Evolutionary conservation across 2,888 invertebrate species (phyloP).

Genomic region (Heteropelma amictum): DNA sequence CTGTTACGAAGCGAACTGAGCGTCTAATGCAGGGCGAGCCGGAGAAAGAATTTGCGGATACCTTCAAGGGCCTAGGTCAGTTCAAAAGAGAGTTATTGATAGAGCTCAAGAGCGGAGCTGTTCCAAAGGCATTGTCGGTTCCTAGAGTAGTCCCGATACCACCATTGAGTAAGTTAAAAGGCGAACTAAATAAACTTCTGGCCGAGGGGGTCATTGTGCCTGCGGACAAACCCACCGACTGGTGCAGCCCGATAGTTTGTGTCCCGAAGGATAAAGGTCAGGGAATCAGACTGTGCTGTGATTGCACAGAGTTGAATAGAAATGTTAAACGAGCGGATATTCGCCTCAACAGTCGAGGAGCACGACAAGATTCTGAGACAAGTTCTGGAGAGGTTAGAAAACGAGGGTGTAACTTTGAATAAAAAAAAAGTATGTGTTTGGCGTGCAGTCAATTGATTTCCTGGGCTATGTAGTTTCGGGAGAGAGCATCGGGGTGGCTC

Average conservation of each 20-base stretch:
- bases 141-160: conserved; percentile 69
- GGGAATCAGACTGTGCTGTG: conserved; percentile 57
- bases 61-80: conserved; percentile 60
- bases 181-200: conserved; percentile 65
- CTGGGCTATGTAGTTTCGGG: conserved; percentile 31
- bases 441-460: conserved; percentile 52
- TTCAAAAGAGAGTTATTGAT: conserved; percentile 61
- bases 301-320: conserved; percentile 63
- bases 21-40: conserved; percentile 4
- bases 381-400: conserved; percentile 50
- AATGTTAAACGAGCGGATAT: conserved; percentile 55
- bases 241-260: conserved; percentile 71
- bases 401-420: conserved; percentile 62
- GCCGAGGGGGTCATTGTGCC: conserved; percentile 62
- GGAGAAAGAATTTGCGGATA: conserved; percentile 45
- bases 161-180: conserved; percentile 63
- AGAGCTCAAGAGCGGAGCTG: conserved; percentile 59
- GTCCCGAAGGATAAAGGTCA: conserved; percentile 59
- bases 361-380: conserved; percentile 52
- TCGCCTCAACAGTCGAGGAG: conserved; percentile 57
- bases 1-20: neutral
- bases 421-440: conserved; percentile 63
- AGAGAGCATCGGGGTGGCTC: neutral
- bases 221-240: conserved; percentile 67
- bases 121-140: conserved; percentile 62